Conservation (phyloP, 1,140 invertebrate genomes). For the Polypedilum pembai region DNA sequence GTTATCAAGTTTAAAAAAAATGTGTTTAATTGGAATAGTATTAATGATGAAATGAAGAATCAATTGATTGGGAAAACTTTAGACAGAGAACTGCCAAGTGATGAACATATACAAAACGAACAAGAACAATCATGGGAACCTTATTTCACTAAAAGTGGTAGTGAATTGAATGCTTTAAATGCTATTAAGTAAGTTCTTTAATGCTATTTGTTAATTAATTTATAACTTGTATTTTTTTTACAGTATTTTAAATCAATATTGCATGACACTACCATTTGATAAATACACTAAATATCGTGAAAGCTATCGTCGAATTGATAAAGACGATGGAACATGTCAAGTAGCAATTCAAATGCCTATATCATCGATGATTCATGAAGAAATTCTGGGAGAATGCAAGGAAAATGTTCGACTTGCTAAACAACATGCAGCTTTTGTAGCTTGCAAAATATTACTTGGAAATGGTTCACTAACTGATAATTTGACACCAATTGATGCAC, state of each 20-base stretch:
- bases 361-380: constrained; percentile 57
- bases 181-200: background rate
- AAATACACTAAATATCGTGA: constrained; percentile 71
- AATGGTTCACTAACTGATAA: constrained; percentile 69
- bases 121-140: constrained; percentile 41
- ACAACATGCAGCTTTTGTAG: constrained; percentile 68
- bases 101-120: constrained; percentile 46
- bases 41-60: constrained; percentile 40
- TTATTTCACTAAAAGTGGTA: constrained; percentile 30
- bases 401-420: constrained; percentile 60
- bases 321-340: background rate
- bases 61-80: constrained; percentile 53
- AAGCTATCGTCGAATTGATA: constrained; percentile 47
- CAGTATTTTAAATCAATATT: constrained; percentile 68
- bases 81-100: constrained; percentile 45
- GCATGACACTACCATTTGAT: constrained; percentile 68
- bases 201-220: background rate
- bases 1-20: constrained; percentile 34
- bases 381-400: constrained; percentile 45
- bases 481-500: constrained; percentile 53
- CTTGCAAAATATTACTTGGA: constrained; percentile 62
- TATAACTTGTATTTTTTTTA: background rate
- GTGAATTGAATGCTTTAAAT: background rate
- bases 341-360: constrained; percentile 59
- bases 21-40: constrained; percentile 41